These are phyloP conservation scores for Capitulum mitella DNA, from an alignment of 2,888 invertebrate species.

Conservation along the genomic window DNA sequence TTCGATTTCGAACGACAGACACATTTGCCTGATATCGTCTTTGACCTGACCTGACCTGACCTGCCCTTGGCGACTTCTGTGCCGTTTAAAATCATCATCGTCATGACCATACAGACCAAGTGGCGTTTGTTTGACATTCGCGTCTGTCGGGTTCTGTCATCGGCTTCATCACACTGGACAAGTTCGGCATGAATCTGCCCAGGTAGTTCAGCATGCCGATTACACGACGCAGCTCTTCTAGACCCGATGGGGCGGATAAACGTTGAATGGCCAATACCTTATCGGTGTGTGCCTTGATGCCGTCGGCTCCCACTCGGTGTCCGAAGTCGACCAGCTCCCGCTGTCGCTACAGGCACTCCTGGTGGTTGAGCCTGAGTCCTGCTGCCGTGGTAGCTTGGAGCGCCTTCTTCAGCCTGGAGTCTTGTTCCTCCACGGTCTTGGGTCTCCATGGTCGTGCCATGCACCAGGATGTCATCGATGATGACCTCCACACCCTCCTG, in stretches of 20 bases:
- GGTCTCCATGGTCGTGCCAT: not conserved
- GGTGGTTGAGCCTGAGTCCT: conserved; percentile 23
- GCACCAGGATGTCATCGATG: conserved; percentile 25
- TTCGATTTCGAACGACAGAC: too few relatives aligned
- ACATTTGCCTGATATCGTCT: too few relatives aligned
- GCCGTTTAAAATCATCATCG: too few relatives aligned
- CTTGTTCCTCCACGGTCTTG: conserved; percentile 26
- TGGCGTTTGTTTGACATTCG: too few relatives aligned
- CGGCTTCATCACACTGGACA: not conserved
- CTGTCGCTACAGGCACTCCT: not conserved
- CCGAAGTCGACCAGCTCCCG: conserved; percentile 23
- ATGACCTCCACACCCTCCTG: conserved; percentile 25
- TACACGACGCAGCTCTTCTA: not conserved
- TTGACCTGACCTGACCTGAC: too few relatives aligned
- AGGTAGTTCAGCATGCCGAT: conserved; percentile 28
- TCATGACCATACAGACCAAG: too few relatives aligned
- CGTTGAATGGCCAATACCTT: conserved; percentile 15
- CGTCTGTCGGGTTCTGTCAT: too few relatives aligned
- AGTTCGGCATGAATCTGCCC: conserved; percentile 24
- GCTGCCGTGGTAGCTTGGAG: conserved; percentile 15
- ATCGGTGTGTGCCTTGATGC: conserved; percentile 5
- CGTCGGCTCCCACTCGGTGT: conserved; percentile 22
- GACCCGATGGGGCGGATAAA: not conserved
- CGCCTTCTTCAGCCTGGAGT: conserved; percentile 15
- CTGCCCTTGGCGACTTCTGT: too few relatives aligned